Conservation (phyloP, 2,888 invertebrate genomes). For the Horisme vitalbata region DNA sequence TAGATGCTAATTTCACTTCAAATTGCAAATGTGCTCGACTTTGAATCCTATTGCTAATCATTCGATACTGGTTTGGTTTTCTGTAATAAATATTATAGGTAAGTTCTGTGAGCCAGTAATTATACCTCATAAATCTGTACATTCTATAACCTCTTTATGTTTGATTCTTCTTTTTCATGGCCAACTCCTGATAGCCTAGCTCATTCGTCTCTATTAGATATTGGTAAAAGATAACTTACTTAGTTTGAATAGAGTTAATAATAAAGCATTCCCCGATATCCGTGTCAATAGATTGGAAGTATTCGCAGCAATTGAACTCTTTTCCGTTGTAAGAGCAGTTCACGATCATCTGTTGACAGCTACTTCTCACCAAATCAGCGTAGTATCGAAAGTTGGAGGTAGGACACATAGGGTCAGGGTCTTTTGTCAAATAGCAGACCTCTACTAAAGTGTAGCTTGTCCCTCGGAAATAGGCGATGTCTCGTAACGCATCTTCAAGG, state of each 20-base stretch:
- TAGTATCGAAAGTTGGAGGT: constrained; percentile 83
- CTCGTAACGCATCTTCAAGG: constrained; percentile 87
- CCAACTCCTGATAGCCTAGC: too few species aligned
- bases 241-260: constrained; percentile 84
- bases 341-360: constrained; percentile 74
- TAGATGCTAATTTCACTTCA: constrained; percentile 67
- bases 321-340: constrained; percentile 80
- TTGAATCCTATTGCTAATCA: constrained; percentile 77
- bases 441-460: constrained; percentile 85
- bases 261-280: constrained; percentile 84
- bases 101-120: too few species aligned
- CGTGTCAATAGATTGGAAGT: constrained; percentile 83
- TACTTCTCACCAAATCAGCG: constrained; percentile 77
- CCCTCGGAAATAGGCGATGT: constrained; percentile 87
- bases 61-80: constrained; percentile 61
- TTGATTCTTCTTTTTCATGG: too few species aligned
- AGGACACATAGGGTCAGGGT: constrained; percentile 81
- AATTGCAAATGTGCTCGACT: constrained; percentile 77
- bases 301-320: constrained; percentile 84
- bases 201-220: too few species aligned
- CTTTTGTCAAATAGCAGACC: constrained; percentile 77
- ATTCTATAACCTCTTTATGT: too few species aligned
- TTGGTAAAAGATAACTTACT: constrained; percentile 58
- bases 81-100: too few species aligned
- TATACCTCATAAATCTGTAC: too few species aligned